phyloP scores from a whole-genome alignment of 2,888 invertebrate genomes.

The Agonopterix arenella region DNA sequence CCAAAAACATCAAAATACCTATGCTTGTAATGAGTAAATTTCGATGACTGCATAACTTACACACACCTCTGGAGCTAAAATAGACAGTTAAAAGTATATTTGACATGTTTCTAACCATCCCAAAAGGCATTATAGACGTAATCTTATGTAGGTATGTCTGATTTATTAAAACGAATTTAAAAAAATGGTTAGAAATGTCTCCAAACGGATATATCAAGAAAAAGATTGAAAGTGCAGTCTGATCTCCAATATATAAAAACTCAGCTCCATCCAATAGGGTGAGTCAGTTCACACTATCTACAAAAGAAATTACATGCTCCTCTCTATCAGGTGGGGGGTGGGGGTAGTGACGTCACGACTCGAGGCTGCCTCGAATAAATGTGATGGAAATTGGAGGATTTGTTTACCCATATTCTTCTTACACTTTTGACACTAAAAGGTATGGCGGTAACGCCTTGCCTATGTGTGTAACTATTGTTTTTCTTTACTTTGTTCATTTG shows the following conservation, averaged over 20 bases:
- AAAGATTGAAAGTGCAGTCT: background rate
- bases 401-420: constrained; percentile 77
- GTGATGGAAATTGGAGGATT: constrained; percentile 78
- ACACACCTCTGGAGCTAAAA: too few species aligned
- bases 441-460: constrained; percentile 36
- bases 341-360: constrained; percentile 53
- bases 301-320: constrained; percentile 70
- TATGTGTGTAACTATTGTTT: constrained; percentile 41
- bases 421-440: constrained; percentile 77
- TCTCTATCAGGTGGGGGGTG: constrained; percentile 36
- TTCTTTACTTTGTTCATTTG: constrained; percentile 19
- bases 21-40: too few species aligned
- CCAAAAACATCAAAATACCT: too few species aligned
- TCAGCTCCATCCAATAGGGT: constrained; percentile 40
- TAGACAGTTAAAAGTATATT: too few species aligned
- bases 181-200: too few species aligned
- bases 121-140: background rate
- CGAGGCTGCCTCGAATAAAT: constrained; percentile 66
- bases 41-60: too few species aligned
- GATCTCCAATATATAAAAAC: background rate
- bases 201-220: background rate
- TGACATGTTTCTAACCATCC: too few species aligned
- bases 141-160: background rate
- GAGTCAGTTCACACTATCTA: constrained; percentile 66
- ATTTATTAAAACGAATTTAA: too few species aligned